These are phyloP conservation scores for Thymallus thymallus DNA, from an alignment of 2,113 vertebrate genomes.

Conservation along the genomic window DNA sequence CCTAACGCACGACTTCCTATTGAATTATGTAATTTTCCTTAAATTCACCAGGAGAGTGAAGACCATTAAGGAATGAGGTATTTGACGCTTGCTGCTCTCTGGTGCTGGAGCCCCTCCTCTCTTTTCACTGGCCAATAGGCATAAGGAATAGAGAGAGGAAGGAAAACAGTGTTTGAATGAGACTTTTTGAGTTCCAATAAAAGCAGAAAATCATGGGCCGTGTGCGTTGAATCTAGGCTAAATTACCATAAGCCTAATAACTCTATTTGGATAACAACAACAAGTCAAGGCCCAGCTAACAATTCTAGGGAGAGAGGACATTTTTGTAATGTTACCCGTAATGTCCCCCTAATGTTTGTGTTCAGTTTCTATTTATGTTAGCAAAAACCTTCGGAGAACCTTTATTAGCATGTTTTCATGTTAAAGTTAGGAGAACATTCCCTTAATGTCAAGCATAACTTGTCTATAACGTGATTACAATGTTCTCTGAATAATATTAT, in stretches of 20 bases:
- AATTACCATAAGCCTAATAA: conserved; percentile 24
- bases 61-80: conserved; percentile 22
- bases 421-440: too few species aligned
- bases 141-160: not conserved
- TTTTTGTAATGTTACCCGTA: too few species aligned
- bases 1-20: conserved; percentile 66
- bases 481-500: too few species aligned
- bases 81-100: too few species aligned
- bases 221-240: conserved; percentile 27
- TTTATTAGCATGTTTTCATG: too few species aligned
- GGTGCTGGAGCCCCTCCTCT: not conserved
- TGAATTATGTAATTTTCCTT: conserved; percentile 61
- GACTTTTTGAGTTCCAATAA: conserved; percentile 12
- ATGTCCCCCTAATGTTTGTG: too few species aligned
- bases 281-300: not conserved
- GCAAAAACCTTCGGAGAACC: too few species aligned
- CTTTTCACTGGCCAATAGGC: conserved; percentile 29
- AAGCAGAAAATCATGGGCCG: conserved; percentile 24
- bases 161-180: conserved; percentile 10
- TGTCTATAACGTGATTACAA: too few species aligned
- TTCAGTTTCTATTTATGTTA: too few species aligned
- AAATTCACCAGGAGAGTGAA: conserved; percentile 32
- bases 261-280: conserved; percentile 23
- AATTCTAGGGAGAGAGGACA: too few species aligned
- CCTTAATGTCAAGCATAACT: too few species aligned